Base-by-base conservation (phyloP, 1,140 invertebrate species). In the Octopus bimaculoides region DNA sequence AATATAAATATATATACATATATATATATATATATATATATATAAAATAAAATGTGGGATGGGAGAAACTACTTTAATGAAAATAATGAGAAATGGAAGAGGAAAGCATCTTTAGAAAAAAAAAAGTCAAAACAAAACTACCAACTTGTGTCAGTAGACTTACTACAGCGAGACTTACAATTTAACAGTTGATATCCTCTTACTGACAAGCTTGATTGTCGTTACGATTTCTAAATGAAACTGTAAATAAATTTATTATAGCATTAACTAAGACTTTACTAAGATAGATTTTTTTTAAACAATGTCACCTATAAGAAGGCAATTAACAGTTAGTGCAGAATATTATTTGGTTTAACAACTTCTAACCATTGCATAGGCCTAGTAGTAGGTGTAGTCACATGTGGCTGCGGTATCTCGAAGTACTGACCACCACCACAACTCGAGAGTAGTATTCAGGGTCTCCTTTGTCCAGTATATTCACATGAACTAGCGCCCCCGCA, bases 311-410 rank as follows among this genome's bases (percentile, higher is more conserved):
- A 71, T 71, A n/a, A 20, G 26, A 71, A n/a, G 66, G 17, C 17
- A 71, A 71, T 71, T 71, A 71, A 71, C 66, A 71, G 66, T 71
- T 71, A 71, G 66, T 71, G 66, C 66, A 71, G 66, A 71, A 71
- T 71, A 71, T 71, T 71, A 71, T 71, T 71, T 71, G 66, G 66
- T 75, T 75, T 75, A 75, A 53, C 74, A 75, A 75, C 74, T 75
- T 75, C 74, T 75, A 75, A 75, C 74, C 74, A 75, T 75, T 75
- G 74, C 20, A 75, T 52, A 14, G 66, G 66, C 17, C 66, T 71
- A 71, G 66, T 71, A 71, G 66, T 14, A 71, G 66, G 8, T 52
- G 74, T 52, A 75, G 74, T 75, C 74, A 75, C 74, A 75, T 75
- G 74, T 71, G 66, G 66, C 74, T 75, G 74, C 74, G 74, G 74